Conservation (phyloP, 2,797 vertebrate genomes). For the Odontamblyopus rebecca region DNA sequence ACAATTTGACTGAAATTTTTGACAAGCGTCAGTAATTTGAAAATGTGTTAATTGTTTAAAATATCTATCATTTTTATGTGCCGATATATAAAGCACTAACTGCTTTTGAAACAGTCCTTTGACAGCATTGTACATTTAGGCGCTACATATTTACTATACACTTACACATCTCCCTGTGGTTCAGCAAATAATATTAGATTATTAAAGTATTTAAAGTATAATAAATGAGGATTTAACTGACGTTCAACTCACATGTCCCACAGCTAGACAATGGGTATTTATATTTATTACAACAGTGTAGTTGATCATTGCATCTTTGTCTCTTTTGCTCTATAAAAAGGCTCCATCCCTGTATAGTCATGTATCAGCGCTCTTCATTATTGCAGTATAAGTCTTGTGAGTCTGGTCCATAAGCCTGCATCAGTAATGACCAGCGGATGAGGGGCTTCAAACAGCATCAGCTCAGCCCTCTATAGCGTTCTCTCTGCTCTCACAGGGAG, state of each 20-base stretch:
- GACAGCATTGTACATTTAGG: background rate
- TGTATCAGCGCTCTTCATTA: constrained; percentile 26
- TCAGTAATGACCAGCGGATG: constrained; percentile 49
- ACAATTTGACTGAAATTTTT: too few relatives aligned
- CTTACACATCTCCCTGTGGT: background rate
- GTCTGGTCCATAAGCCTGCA: constrained; percentile 27
- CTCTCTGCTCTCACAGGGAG: constrained; percentile 36
- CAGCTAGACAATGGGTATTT: background rate
- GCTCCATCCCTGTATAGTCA: constrained; percentile 21
- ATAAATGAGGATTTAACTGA: background rate
- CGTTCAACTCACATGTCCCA: background rate
- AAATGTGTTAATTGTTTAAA: too few relatives aligned
- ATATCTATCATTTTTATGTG: too few relatives aligned
- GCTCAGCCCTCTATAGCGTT: constrained; percentile 31
- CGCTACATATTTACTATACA: background rate
- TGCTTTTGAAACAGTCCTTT: too few relatives aligned
- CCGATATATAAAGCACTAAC: background rate
- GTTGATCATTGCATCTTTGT: constrained; percentile 1
- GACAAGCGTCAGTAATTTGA: too few relatives aligned
- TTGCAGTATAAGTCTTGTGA: constrained; percentile 35
- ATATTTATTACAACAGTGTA: background rate
- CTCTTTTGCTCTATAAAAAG: constrained; percentile 4
- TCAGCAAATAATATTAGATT: too few relatives aligned
- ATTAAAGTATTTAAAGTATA: background rate
- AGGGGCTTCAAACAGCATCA: constrained; percentile 58